Conservation (phyloP, 2,797 vertebrate species). For the Thunnus albacares region DNA sequence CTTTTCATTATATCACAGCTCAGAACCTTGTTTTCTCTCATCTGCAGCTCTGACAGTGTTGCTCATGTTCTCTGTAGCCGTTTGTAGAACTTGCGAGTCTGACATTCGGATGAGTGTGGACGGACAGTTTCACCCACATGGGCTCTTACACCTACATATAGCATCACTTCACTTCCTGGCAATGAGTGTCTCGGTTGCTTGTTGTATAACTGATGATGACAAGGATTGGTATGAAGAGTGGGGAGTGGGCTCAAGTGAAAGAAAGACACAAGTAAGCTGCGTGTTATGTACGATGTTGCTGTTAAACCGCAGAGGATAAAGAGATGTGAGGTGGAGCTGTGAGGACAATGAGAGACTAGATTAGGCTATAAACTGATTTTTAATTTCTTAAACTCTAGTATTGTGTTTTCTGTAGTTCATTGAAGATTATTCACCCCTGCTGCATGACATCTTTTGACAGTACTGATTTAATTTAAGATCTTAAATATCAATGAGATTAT, state of each 20-base stretch:
- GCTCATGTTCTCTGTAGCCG: conserved; percentile 45
- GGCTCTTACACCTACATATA: conserved; percentile 68
- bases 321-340: background rate
- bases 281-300: conserved; percentile 9
- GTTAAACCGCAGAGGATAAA: too few relatives aligned
- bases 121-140: conserved; percentile 69
- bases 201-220: conserved; percentile 76
- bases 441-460: background rate
- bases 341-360: background rate
- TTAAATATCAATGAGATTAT: background rate
- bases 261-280: conserved; percentile 34
- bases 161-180: conserved; percentile 68
- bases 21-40: conserved; percentile 34
- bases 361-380: too few relatives aligned
- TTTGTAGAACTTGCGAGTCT: conserved; percentile 61
- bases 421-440: background rate
- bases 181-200: conserved; percentile 50
- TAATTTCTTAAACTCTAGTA: background rate
- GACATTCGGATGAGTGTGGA: conserved; percentile 57
- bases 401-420: conserved; percentile 5
- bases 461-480: background rate
- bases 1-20: conserved; percentile 55
- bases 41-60: conserved; percentile 41
- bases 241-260: conserved; percentile 69
- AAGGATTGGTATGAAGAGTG: conserved; percentile 51